phyloP scores from a whole-genome alignment of 2,888 invertebrate species.

The Chrysolina haemoptera region DNA sequence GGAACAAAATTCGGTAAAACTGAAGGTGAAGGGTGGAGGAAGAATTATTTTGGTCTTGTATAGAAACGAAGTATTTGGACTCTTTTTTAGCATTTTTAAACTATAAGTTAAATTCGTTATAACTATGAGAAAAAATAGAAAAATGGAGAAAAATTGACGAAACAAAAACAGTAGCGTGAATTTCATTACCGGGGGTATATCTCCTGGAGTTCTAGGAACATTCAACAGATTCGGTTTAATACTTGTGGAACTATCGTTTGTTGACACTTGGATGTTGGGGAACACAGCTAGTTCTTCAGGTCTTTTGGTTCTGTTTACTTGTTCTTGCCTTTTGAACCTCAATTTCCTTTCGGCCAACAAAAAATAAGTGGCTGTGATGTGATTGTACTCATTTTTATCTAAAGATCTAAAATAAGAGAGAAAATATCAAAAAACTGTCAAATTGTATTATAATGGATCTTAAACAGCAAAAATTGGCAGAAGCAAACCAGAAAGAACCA shows the following conservation, averaged over 20 bases:
- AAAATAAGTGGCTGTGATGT: conserved; percentile 98
- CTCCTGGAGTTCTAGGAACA: conserved; percentile 80
- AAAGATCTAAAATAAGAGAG: conserved; percentile 77
- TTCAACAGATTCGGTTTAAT: conserved; percentile 70
- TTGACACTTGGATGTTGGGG: conserved; percentile 59
- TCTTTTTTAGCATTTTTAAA: no score
- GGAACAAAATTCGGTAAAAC: no score
- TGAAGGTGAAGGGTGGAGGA: no score
- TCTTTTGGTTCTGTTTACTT: conserved; percentile 68
- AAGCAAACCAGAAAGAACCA: no score
- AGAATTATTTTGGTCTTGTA: background rate
- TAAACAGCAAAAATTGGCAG: no score
- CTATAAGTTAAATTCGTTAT: no score
- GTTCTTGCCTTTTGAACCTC: conserved; percentile 82
- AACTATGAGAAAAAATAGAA: no score
- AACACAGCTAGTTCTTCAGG: conserved; percentile 68
- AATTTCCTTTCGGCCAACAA: conserved; percentile 94
- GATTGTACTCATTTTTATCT: conserved; percentile 97
- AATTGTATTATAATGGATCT: no score
- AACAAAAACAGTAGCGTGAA: background rate
- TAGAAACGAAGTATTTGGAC: background rate
- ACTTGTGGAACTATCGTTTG: conserved; percentile 59
- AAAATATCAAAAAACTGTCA: no score
- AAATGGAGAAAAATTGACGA: background rate
- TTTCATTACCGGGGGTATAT: conserved; percentile 75